A percentile compares a stretch with the other conserved stretches of the same genome.
Conservation (phyloP, 1,140 invertebrate genomes). For the Cyrtorhinus lividipennis region DNA sequence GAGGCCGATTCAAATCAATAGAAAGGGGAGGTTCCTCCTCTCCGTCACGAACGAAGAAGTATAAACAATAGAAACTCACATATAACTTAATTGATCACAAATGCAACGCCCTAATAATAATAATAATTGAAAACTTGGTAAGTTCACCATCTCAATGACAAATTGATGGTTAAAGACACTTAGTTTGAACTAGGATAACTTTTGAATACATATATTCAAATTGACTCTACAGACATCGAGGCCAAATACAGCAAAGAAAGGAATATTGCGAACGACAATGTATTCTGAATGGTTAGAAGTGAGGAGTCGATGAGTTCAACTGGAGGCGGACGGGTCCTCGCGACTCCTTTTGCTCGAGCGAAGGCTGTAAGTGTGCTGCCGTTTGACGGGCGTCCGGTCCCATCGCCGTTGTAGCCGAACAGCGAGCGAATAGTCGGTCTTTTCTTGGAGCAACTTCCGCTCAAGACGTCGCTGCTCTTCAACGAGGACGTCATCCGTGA, state of each 20-base stretch:
- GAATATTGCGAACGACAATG: neutral
- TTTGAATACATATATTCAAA: neutral
- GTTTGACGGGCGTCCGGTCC: neutral
- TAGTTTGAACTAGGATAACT: neutral
- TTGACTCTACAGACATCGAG: neutral
- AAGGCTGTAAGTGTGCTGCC: neutral
- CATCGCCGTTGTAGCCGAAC: neutral
- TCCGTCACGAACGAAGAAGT: too few species aligned
- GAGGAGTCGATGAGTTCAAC: neutral
- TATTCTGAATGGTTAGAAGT: too few species aligned
- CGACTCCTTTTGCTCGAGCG: neutral
- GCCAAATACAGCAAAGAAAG: neutral
- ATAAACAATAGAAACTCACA: too few species aligned
- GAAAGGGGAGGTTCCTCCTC: too few species aligned
- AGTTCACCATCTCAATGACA: neutral
- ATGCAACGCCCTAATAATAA: too few species aligned
- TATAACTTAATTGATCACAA: too few species aligned
- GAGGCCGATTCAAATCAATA: too few species aligned
- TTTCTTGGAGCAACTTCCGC: neutral
- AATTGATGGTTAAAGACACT: neutral
- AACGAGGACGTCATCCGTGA: neutral
- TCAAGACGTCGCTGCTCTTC: neutral
- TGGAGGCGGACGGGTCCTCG: neutral
- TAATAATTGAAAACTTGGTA: neutral
- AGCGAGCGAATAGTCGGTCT: neutral